A percentile compares a stretch with the other conserved stretches of the same genome.
phyloP scores from a whole-genome alignment of 2,113 vertebrate species.

The Pelvicachromis taeniatus region DNA sequence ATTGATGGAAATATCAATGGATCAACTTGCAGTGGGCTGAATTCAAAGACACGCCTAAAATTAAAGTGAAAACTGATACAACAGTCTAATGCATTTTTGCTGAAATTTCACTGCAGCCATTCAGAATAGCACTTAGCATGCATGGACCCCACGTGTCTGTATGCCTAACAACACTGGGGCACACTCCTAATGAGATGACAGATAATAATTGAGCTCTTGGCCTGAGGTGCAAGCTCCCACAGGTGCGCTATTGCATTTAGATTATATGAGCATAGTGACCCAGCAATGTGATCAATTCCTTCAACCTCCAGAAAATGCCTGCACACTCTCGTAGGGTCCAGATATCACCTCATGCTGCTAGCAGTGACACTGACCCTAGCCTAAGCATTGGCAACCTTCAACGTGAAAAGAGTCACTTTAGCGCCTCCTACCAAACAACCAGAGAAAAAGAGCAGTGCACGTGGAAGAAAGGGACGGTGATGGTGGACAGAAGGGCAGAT shows the following conservation, averaged over 20 bases:
- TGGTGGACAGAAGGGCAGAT: background rate
- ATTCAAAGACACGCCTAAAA: background rate
- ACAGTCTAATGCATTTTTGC: background rate
- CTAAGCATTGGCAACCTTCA: background rate
- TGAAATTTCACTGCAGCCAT: background rate
- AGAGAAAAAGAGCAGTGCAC: no score
- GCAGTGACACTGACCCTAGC: background rate
- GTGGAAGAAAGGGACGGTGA: no score
- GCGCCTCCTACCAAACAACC: background rate
- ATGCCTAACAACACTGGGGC: background rate
- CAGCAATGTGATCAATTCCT: background rate
- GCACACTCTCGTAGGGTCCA: background rate
- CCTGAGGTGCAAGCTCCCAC: background rate
- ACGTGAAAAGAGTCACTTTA: background rate
- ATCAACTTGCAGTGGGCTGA: background rate
- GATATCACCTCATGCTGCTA: background rate
- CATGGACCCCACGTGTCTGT: background rate
- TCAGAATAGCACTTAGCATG: background rate
- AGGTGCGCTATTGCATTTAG: background rate
- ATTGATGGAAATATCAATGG: background rate
- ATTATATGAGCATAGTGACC: accelerated
- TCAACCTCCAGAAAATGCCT: background rate
- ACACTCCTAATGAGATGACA: background rate
- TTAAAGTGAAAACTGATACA: background rate
- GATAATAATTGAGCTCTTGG: background rate